A percentile compares a stretch with the other conserved stretches of the same genome.
These are phyloP conservation scores for Nemopilema nomurai DNA, from an alignment of 30 jellyfish, hydroid and myxozoan species.

Conservation along the genomic window DNA sequence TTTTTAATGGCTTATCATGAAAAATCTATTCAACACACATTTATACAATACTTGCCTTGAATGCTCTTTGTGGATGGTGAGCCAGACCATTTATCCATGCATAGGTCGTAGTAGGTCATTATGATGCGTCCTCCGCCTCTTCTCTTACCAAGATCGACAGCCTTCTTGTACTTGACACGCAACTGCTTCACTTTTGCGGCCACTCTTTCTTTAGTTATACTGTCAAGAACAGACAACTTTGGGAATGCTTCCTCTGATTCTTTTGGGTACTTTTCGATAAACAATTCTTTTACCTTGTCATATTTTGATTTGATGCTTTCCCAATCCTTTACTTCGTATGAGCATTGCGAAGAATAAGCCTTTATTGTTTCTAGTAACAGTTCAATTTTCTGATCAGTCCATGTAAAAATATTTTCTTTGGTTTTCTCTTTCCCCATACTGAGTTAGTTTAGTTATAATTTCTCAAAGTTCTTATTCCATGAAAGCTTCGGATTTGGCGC, in stretches of 20 bases:
- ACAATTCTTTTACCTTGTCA: slow-evolving; percentile 33
- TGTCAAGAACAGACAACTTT: slow-evolving; percentile 11
- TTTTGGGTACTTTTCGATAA: slow-evolving; percentile 19
- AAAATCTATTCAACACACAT: slow-evolving; percentile 5
- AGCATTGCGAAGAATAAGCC: slow-evolving; percentile 29
- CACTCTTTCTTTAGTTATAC: slow-evolving; percentile 33
- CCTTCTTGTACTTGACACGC: slow-evolving; percentile 11
- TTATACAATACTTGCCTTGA: slow-evolving; percentile 22
- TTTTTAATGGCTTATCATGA: slow-evolving; percentile 28
- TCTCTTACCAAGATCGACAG: slow-evolving; percentile 32
- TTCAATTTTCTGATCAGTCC: slow-evolving; percentile 49
- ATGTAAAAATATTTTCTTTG: slow-evolving; percentile 18
- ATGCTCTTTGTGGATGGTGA: slow-evolving; percentile 26
- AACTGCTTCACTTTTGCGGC: slow-evolving; percentile 30
- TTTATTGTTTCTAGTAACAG: slow-evolving; percentile 41
- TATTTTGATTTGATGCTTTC: slow-evolving; percentile 48
- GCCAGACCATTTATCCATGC: slow-evolving; percentile 28
- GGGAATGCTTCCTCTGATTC: slow-evolving; percentile 40
- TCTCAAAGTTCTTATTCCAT: slow-evolving; percentile 15
- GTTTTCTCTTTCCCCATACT: slow-evolving; percentile 20
- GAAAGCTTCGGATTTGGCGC: slow-evolving; percentile 34
- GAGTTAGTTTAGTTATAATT: slow-evolving; percentile 17
- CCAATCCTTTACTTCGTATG: slow-evolving; percentile 44
- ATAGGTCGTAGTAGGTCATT: slow-evolving; percentile 42
- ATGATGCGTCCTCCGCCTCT: slow-evolving; percentile 30